Conservation (phyloP, 2,113 vertebrate species). For the Bombycilla garrulus region DNA sequence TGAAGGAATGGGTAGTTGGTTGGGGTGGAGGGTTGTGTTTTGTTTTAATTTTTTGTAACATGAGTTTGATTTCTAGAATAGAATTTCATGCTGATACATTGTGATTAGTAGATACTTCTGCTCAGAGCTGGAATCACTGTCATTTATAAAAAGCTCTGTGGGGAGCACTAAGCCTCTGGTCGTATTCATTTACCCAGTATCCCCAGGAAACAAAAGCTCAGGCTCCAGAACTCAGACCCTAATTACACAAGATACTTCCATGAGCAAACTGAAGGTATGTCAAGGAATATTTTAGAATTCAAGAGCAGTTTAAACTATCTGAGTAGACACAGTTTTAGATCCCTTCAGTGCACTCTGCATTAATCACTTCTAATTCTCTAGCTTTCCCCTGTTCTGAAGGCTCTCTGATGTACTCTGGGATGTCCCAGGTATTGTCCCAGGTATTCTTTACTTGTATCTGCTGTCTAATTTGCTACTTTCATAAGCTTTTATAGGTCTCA, state of each 20-base stretch:
- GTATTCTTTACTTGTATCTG: background rate
- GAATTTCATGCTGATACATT: background rate
- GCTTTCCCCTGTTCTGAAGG: background rate
- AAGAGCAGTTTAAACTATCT: background rate
- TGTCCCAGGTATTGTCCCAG: background rate
- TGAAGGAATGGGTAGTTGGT: background rate
- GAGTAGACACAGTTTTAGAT: background rate
- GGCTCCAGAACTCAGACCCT: background rate
- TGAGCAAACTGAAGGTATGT: background rate
- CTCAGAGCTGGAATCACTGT: background rate
- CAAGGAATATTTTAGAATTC: constrained; percentile 36
- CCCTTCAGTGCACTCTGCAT: background rate
- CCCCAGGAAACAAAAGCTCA: background rate
- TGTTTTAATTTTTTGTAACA: rapidly evolving
- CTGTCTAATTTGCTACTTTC: background rate
- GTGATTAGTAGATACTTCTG: background rate
- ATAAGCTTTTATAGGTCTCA: background rate
- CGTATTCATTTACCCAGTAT: background rate
- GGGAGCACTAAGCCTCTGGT: background rate
- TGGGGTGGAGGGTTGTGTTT: background rate
- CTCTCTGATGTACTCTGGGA: background rate
- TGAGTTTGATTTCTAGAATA: background rate
- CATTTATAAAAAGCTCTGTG: background rate
- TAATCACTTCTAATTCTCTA: constrained; percentile 4
- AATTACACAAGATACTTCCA: constrained; percentile 4